Evolutionary conservation across 2,888 invertebrate genomes (phyloP), one percentile per base, ranked within the genome.

Genomic region (Cantharis flavilabris): DNA sequence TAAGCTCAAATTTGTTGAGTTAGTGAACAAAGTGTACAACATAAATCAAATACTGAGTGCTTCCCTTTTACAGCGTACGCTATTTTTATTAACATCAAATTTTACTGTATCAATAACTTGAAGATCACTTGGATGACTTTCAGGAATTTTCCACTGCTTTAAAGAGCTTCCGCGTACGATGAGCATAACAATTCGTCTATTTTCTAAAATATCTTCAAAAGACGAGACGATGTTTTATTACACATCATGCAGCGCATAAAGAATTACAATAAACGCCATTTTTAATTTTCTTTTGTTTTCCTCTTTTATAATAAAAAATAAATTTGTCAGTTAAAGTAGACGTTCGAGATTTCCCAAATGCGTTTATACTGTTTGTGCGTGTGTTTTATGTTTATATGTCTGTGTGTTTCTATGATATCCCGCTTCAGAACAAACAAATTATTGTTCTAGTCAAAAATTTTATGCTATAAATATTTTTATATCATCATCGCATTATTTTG

Each of bases 71-170:
- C 80, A 81, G 78, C 78, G 76, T 74, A 79, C 79, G 75, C 80
- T 80, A 83, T 82, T 83, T 83, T 83, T 83, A 83, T 83, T 83
- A 83, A 83, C 82, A 83, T 83, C 79, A 82, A 83, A 82, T 83
- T 82, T 83, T 77, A 79, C 81, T 83, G 82, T 83, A 83, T 83
- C 83, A 83, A 83, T 83, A 83, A 83, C 81, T 82, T 80, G 80
- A 81, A 79, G 80, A 82, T 81, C 80, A 75, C 71, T 78, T 72
- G 79, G 80, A 75, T 79, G 81, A 73, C 70, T 80, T 33, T 76
- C 73, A 73, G 82, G 81, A 77, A 83, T 83, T 80, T 80, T 78
- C 49, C n/a, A 49, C 49, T 49, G 49, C 49, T 49, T 49, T 49
- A 49, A 49, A 49, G 49, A 49, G 49, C 49, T 49, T 49, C 49